Conservation (phyloP, 2,888 invertebrate genomes). For the Tenthredo scrophulariae region DNA sequence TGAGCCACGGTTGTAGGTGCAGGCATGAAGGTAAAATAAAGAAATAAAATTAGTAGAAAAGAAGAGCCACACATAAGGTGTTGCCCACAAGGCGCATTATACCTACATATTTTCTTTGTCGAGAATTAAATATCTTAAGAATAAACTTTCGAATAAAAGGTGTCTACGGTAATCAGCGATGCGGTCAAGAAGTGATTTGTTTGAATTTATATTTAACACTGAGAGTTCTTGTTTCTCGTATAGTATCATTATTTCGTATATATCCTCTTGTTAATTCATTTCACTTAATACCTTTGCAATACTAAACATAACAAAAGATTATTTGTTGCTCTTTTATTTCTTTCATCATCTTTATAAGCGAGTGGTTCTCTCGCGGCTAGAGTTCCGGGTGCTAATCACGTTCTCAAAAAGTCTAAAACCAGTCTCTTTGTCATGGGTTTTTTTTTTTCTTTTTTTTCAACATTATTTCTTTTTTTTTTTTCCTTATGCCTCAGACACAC, state of each 20-base stretch:
- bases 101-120: neutral
- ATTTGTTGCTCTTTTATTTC: slow-evolving; percentile 25
- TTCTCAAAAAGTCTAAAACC: slow-evolving; percentile 47
- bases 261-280: slow-evolving; percentile 9
- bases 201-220: slow-evolving; percentile 38
- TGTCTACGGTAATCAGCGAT: neutral
- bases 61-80: neutral
- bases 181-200: slow-evolving; percentile 42
- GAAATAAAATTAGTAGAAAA: neutral
- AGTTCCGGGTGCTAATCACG: slow-evolving; percentile 52
- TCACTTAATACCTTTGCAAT: neutral
- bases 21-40: slow-evolving; percentile 19
- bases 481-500: neutral
- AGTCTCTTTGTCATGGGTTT: slow-evolving; percentile 41
- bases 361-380: slow-evolving; percentile 31
- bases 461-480: neutral
- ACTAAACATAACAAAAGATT: slow-evolving; percentile 36
- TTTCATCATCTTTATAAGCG: slow-evolving; percentile 28
- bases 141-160: slow-evolving; percentile 17
- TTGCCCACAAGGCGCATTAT: neutral
- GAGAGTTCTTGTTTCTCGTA: neutral
- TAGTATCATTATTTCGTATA: neutral
- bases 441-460: neutral
- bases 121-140: neutral
- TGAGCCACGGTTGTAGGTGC: neutral